phyloP scores from a whole-genome alignment of 2,113 vertebrate genomes.

The Paedocypris sp. region DNA sequence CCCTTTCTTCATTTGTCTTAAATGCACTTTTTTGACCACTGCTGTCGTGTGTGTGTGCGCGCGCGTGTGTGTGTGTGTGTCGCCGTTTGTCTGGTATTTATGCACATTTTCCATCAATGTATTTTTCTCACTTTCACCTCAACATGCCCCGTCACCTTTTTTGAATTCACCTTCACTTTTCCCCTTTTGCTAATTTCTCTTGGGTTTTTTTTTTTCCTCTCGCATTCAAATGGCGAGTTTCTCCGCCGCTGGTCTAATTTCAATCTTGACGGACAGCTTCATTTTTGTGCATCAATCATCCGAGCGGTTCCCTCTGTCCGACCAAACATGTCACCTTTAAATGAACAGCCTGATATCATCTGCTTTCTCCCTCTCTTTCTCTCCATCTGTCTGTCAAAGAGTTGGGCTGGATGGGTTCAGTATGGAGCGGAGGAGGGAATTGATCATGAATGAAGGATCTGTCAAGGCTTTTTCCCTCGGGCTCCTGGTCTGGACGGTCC shows the following conservation, averaged over 20 bases:
- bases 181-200: not conserved
- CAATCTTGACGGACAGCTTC: not conserved
- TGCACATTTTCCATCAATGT: not conserved
- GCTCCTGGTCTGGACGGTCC: not conserved
- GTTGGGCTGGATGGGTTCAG: not conserved
- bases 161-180: not conserved
- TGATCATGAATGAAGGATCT: slow-evolving; percentile 1
- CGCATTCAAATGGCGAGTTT: slow-evolving; percentile 9
- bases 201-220: not conserved
- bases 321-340: slow-evolving; percentile 11
- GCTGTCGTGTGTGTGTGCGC: too few relatives aligned
- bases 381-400: not conserved
- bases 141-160: too few relatives aligned
- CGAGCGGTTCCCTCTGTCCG: not conserved
- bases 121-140: not conserved
- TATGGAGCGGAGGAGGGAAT: not conserved
- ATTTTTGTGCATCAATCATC: slow-evolving; percentile 27
- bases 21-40: too few relatives aligned
- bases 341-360: slow-evolving; percentile 13
- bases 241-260: slow-evolving; percentile 10
- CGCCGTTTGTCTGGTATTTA: not conserved
- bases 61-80: too few relatives aligned
- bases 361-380: not conserved
- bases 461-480: slow-evolving; percentile 1
- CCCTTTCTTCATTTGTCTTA: too few relatives aligned